These are phyloP conservation scores for Tetropium fuscum DNA, from an alignment of 2,888 invertebrate species.

Conservation along the genomic window DNA sequence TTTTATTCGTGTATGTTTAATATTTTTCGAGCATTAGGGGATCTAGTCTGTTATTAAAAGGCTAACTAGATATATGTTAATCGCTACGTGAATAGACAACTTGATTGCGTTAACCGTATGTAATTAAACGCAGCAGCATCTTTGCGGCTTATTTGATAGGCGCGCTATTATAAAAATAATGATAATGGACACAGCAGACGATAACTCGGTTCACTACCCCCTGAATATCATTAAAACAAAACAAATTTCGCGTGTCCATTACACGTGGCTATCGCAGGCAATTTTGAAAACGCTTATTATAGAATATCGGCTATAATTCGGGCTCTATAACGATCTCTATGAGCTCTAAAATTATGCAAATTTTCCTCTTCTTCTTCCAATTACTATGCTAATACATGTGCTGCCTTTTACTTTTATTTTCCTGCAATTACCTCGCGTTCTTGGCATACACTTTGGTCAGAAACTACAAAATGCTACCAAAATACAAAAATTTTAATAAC, in stretches of 20 bases:
- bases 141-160: constrained; percentile 31
- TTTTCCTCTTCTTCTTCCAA: neutral
- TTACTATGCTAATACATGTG: neutral
- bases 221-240: constrained; percentile 32
- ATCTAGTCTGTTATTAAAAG: constrained; percentile 32
- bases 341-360: constrained; percentile 42
- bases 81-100: constrained; percentile 40
- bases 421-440: too few species aligned
- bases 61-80: constrained; percentile 34
- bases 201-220: constrained; percentile 19
- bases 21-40: neutral
- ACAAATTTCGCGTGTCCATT: constrained; percentile 33
- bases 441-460: too few species aligned
- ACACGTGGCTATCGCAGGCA: constrained; percentile 41
- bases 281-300: constrained; percentile 40
- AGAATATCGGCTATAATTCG: constrained; percentile 29
- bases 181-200: constrained; percentile 27
- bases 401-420: too few species aligned
- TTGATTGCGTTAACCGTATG: constrained; percentile 44
- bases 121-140: constrained; percentile 43
- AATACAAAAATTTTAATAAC: too few species aligned
- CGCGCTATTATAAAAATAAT: constrained; percentile 36
- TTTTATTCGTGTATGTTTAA: too few species aligned
- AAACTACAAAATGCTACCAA: too few species aligned
- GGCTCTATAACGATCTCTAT: constrained; percentile 37